Evolutionary conservation across 1,140 invertebrate species (phyloP).

Genomic region (Ephestia elutella): DNA sequence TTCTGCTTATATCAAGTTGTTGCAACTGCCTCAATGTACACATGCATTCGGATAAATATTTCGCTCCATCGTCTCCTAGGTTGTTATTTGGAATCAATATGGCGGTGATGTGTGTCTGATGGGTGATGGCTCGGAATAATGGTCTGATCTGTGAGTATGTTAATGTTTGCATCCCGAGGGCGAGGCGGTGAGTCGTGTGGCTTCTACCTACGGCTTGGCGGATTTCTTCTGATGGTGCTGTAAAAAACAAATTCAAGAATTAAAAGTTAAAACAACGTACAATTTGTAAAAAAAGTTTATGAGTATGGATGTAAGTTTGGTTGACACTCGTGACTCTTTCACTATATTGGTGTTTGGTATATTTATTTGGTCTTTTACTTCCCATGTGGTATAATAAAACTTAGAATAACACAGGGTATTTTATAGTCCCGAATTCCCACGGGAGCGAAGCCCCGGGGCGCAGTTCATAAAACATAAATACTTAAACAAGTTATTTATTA

Average conservation of each 20-base stretch:
- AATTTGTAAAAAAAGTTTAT: too few relatives aligned
- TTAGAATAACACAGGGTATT: too few relatives aligned
- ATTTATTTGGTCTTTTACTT: too few relatives aligned
- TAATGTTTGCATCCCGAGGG: constrained; percentile 72
- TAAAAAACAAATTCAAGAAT: constrained; percentile 15
- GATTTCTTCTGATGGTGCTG: constrained; percentile 63
- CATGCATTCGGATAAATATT: constrained; percentile 74
- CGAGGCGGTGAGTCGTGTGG: constrained; percentile 72
- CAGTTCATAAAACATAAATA: too few relatives aligned
- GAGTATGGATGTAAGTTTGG: too few relatives aligned
- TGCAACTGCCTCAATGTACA: constrained; percentile 75
- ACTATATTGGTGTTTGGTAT: too few relatives aligned
- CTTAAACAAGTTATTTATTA: too few relatives aligned
- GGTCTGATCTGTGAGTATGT: constrained; percentile 67
- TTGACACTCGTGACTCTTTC: too few relatives aligned
- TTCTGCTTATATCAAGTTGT: constrained; percentile 74
- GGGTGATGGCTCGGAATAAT: constrained; percentile 76
- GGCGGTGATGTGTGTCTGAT: constrained; percentile 76
- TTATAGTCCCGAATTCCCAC: too few relatives aligned
- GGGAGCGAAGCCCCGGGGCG: too few relatives aligned
- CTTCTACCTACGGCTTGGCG: constrained; percentile 72
- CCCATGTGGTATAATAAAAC: too few relatives aligned
- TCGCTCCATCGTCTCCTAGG: constrained; percentile 74
- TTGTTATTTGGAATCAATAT: constrained; percentile 77
- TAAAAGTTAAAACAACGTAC: too few relatives aligned